phyloP scores from a whole-genome alignment of 2,113 vertebrate genomes.

The Pluvianellus socialis region DNA sequence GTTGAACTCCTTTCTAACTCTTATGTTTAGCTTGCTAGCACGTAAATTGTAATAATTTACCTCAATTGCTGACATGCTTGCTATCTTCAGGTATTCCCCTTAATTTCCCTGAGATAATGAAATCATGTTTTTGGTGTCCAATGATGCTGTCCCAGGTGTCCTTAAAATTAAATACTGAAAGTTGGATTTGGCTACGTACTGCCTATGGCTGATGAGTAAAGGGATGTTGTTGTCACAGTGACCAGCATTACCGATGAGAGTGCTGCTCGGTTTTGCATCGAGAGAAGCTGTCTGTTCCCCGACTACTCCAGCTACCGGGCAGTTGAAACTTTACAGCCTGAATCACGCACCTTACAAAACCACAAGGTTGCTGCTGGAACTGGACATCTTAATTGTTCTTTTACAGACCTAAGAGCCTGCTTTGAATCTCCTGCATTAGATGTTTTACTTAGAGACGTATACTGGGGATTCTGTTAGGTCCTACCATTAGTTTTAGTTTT shows the following conservation, averaged over 20 bases:
- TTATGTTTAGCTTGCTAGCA: not conserved
- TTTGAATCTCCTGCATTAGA: not conserved
- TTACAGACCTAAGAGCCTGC: not conserved
- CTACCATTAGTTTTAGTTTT: conserved; percentile 30
- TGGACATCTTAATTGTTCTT: not conserved
- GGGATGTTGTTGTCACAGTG: not conserved
- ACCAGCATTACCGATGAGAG: not conserved
- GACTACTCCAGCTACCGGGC: not conserved
- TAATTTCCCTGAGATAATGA: not conserved
- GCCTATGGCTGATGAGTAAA: not conserved
- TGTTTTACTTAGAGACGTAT: not conserved
- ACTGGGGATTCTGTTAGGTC: not conserved
- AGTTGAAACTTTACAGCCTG: not conserved
- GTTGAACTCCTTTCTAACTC: not conserved
- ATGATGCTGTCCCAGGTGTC: not conserved
- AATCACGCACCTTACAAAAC: not conserved
- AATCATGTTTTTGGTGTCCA: not conserved
- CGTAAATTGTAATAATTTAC: not conserved
- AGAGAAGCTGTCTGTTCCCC: not conserved
- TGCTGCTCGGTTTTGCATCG: not conserved
- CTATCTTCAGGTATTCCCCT: not conserved
- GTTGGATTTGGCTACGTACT: not conserved
- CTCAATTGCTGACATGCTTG: not conserved
- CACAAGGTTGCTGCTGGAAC: not conserved
- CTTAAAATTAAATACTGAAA: not conserved